phyloP scores from a whole-genome alignment of 1,140 invertebrate species.

The Brachionus manjavacas region DNA sequence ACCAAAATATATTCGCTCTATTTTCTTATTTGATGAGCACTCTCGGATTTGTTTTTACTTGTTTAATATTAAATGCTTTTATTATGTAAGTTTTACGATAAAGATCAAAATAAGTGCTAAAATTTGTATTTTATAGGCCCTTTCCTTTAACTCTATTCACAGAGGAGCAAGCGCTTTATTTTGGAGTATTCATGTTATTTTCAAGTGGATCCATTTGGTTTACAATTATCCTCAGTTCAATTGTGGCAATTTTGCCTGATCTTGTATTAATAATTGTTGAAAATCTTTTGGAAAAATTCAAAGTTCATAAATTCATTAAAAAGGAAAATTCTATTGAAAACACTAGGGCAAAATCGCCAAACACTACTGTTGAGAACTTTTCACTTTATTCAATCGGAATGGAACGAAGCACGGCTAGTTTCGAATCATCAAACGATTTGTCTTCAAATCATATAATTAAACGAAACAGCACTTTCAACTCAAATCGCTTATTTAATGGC shows the following conservation, averaged over 20 bases:
- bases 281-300: constrained; percentile 42
- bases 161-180: constrained; percentile 59
- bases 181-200: constrained; percentile 63
- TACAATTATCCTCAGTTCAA: constrained; percentile 60
- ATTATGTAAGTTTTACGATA: constrained; percentile 16
- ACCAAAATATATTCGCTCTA: constrained; percentile 27
- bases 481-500: background rate
- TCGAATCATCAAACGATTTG: background rate
- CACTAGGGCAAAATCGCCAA: background rate
- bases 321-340: background rate
- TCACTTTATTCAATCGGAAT: background rate
- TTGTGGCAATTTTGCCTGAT: constrained; percentile 64
- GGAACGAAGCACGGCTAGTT: background rate
- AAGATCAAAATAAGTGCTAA: background rate
- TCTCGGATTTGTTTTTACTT: background rate
- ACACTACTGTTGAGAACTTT: constrained; percentile 6
- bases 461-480: background rate
- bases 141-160: constrained; percentile 42
- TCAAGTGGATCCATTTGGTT: constrained; percentile 64
- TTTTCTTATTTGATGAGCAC: constrained; percentile 28
- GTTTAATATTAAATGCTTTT: constrained; percentile 12
- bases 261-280: constrained; percentile 48
- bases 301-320: background rate
- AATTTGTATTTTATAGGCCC: background rate
- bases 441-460: background rate